Base-by-base conservation (phyloP, 2,113 vertebrate species). In the Seriola rivoliana region DNA sequence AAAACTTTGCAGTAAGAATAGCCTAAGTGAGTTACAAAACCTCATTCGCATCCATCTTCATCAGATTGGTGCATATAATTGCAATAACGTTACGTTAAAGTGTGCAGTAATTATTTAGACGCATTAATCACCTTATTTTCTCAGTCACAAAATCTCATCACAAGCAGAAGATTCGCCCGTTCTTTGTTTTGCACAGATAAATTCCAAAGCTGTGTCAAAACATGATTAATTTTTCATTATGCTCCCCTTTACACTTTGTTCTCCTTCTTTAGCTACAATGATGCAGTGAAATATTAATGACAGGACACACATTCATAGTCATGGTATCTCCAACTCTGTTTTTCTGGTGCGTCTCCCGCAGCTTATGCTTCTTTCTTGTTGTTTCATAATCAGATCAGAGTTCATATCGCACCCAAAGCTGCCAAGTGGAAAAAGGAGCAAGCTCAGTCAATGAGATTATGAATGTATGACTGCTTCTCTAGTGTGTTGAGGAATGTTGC, bases 251-350 rank as follows among this genome's bases (percentile, higher is more conserved):
- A 89, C 85, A 76, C 88, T 91, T 88, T 93, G 89, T 93, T 90
- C 84, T 90, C 78, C 73, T 82, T 93, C 75, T 82, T 92, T 88
- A 81, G 85, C 82, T 86, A 82, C 85, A 78, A 81, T 89, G 79
- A 89, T 87, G 82, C 86, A 87, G 88, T 95, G 84, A 94, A 94
- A 95, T 93, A 94, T 95, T 94, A 93, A 95, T 91, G 90, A 82
- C 79, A 80, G 84, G 85, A 88, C 84, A 91, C 87, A 92, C 88
- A 86, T 89, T 88, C 84, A 87, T 75, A 58, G 75, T 62, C 50
- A 29, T 68, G 48, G 81, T 77, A 54, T 93, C 85, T 88, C 38
- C 60, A 71, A 69, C 81, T 86, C 48, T 66, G 81, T 83, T 79
- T 89, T 80, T 76, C 87, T 81, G 65, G 25, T 75, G 78, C 80